A percentile compares a stretch with the other conserved stretches of the same genome.
phyloP scores from a whole-genome alignment of 2,888 invertebrate species.

The Cephus rjabovi region DNA sequence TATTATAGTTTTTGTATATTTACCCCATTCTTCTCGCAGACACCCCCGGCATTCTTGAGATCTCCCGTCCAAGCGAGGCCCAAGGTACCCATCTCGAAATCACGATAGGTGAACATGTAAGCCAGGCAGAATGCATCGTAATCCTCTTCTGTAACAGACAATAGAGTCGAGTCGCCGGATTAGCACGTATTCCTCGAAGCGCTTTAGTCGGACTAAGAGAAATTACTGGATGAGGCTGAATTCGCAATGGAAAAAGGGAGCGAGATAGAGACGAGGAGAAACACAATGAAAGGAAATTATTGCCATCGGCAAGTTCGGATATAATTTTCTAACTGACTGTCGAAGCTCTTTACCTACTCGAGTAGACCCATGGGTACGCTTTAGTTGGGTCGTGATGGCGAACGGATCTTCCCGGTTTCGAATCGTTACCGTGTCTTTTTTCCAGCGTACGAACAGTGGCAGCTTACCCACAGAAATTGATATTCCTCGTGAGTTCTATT shows the following conservation, averaged over 20 bases:
- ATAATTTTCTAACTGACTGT: background rate
- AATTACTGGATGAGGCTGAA: background rate
- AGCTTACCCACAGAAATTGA: background rate
- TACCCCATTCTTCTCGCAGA: slow-evolving; percentile 97
- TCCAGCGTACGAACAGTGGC: background rate
- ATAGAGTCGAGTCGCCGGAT: background rate
- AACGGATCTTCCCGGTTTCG: background rate
- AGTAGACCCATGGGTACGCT: background rate
- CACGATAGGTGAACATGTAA: slow-evolving; percentile 98
- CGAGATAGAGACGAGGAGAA: background rate
- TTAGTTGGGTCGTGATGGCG: background rate
- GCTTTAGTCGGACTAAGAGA: background rate
- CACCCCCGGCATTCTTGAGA: slow-evolving; percentile 95
- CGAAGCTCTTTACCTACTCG: background rate
- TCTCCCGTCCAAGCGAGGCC: slow-evolving; percentile 99
- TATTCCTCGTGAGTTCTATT: background rate
- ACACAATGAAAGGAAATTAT: background rate
- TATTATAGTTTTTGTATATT: slow-evolving; percentile 56
- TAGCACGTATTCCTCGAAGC: background rate
- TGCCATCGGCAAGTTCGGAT: background rate
- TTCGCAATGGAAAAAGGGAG: background rate
- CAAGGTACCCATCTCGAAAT: slow-evolving; percentile 95
- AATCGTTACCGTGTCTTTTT: background rate
- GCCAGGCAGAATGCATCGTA: slow-evolving; percentile 99
- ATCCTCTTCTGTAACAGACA: slow-evolving; percentile 84